Conservation (phyloP, 2,797 vertebrate species). For the Myotis daubentonii region DNA sequence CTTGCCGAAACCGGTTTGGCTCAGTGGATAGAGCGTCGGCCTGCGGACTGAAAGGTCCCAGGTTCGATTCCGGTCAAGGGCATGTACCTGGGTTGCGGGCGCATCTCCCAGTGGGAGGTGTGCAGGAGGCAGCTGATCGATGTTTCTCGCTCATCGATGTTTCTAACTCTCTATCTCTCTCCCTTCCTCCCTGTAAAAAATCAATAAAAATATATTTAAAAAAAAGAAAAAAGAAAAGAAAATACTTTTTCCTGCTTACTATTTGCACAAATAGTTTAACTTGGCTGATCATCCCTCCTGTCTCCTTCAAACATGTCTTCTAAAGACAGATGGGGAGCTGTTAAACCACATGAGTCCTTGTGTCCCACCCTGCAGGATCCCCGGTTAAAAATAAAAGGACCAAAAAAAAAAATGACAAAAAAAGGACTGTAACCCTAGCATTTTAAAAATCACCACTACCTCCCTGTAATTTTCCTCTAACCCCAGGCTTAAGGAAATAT, state of each 20-base stretch:
- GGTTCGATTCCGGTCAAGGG: too few relatives aligned
- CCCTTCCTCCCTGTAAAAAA: too few relatives aligned
- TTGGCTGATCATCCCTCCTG: slow-evolving; percentile 60
- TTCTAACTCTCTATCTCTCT: too few relatives aligned
- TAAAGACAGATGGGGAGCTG: slow-evolving; percentile 39
- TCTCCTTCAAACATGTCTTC: slow-evolving; percentile 46
- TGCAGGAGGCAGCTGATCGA: too few relatives aligned
- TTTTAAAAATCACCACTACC: neutral
- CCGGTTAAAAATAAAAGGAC: slow-evolving; percentile 14
- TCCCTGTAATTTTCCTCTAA: neutral
- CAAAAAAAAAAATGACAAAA: neutral
- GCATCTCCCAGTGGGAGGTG: too few relatives aligned
- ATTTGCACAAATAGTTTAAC: slow-evolving; percentile 79
- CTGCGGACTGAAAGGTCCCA: too few relatives aligned
- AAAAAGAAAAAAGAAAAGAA: too few relatives aligned
- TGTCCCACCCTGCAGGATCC: neutral
- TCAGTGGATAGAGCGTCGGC: too few relatives aligned
- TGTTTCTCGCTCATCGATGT: too few relatives aligned
- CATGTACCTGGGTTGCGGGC: too few relatives aligned
- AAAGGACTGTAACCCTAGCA: neutral
- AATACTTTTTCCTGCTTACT: slow-evolving; percentile 66
- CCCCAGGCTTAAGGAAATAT: neutral
- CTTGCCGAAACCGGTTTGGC: too few relatives aligned
- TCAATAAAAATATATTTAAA: too few relatives aligned
- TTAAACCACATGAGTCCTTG: neutral